Evolutionary conservation across 2,888 invertebrate species (phyloP), one percentile per base, ranked within the genome.

Genomic region (Linnaemya vulpina): DNA sequence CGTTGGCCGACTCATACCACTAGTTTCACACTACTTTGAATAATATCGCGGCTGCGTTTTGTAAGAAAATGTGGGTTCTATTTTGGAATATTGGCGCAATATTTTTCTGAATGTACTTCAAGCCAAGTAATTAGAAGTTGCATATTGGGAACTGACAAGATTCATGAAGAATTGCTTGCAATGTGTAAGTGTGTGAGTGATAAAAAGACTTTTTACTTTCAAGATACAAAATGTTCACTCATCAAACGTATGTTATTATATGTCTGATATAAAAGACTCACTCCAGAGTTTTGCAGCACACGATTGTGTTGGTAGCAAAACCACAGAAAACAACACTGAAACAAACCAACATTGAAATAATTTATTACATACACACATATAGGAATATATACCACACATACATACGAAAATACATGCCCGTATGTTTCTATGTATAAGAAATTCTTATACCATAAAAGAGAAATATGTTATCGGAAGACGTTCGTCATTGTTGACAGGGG

Each of bases 101-200:
- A 30, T 30, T 30, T 43, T 40, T 60, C 40, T 55, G n/a, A 38
- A 63, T 46, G 15, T 65, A 30, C 30, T 65, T 80, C 74, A 74
- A 70, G 58, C 58, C 87, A 89, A 55, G 89, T 90, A 91, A 90
- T 90, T 90, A 90, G 89, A 89, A 89, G 90, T 90, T 90, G 89
- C 90, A 88, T 90, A 90, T 90, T 90, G 88, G 86, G 89, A 85
- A 30, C 89, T 40, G 53, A 68, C 46, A 62, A 38, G 53, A 53
- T 53, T 51, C 49, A 22, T 22, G 10, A 65, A 17, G 51, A 51
- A 51, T 63, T 71, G 49, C 65, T 65, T 25, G 4, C 43, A 70
- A 30, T 15, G 17, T 38, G 30, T 17, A 46, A 25, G 35, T 40
- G 25, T 46, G 22, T 10, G 13, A 74, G 30, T 65, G 9, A 58